Evolutionary conservation across 92 coral and sea anemone species (phyloP).

Genomic region (Porites lobata): DNA sequence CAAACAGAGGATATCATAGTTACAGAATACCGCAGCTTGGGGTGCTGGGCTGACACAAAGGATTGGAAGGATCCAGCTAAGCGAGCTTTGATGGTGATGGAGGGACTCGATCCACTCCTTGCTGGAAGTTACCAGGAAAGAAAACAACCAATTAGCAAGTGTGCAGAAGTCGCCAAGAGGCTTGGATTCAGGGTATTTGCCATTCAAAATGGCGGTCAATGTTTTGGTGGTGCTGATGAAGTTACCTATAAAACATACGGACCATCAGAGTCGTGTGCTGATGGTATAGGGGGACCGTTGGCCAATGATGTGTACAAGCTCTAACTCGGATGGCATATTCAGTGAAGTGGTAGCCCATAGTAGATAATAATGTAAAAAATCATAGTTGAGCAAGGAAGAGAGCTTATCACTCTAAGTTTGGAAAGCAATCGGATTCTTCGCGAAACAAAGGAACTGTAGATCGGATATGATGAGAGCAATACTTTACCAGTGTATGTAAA

Average conservation of each 20-base stretch:
- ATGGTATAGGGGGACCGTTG: constrained; percentile 92
- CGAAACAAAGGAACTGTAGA: no score
- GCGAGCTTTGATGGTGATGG: constrained; percentile 85
- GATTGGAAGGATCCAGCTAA: constrained; percentile 87
- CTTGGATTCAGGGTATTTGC: constrained; percentile 89
- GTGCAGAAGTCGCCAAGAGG: constrained; percentile 91
- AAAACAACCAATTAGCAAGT: constrained; percentile 94
- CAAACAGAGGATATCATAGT: constrained; percentile 92
- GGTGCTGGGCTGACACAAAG: constrained; percentile 96
- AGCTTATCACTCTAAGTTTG: neutral
- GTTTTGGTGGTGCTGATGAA: constrained; percentile 81
- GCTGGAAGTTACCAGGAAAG: constrained; percentile 79
- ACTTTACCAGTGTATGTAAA: no score
- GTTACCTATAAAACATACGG: constrained; percentile 83
- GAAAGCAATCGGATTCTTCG: no score
- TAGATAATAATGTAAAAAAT: no score
- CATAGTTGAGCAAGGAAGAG: neutral
- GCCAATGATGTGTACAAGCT: constrained; percentile 95
- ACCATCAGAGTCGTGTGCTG: constrained; percentile 84
- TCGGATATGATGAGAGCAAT: no score
- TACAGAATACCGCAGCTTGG: constrained; percentile 92
- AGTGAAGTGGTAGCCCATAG: neutral
- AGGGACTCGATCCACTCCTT: constrained; percentile 78
- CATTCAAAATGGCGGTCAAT: constrained; percentile 97
- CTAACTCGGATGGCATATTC: neutral